Evolutionary conservation across 2,113 vertebrate species (phyloP).

Genomic region (Lepus europaeus): DNA sequence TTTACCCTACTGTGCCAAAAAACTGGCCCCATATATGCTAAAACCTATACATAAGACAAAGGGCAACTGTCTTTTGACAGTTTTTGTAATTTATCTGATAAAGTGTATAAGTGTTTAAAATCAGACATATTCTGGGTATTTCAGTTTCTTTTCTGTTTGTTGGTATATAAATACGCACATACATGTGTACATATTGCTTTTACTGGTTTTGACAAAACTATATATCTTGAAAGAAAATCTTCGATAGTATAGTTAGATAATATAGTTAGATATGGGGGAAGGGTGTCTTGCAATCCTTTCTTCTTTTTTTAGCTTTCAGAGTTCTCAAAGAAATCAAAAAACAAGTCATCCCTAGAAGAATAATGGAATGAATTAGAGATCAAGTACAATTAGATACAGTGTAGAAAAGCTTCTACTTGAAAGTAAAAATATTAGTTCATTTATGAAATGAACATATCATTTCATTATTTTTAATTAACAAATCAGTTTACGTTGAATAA

Average conservation of each 20-base stretch:
- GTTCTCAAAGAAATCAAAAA: background rate
- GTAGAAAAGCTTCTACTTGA: background rate
- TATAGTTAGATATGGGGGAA: background rate
- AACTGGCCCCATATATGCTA: background rate
- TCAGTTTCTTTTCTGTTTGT: background rate
- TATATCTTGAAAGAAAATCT: background rate
- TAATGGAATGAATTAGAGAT: background rate
- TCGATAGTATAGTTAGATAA: background rate
- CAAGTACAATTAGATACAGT: background rate
- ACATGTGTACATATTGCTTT: background rate
- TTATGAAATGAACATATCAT: conserved; percentile 10
- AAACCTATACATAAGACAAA: background rate
- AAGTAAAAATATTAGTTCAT: background rate
- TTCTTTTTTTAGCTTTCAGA: conserved; percentile 18
- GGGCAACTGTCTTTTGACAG: background rate
- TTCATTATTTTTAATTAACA: conserved; percentile 32
- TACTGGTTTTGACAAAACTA: background rate
- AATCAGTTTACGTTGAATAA: conserved; percentile 48
- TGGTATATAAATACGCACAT: background rate
- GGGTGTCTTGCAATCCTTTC: background rate
- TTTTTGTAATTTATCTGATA: background rate
- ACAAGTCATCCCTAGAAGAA: background rate
- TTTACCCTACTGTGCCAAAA: too few relatives aligned
- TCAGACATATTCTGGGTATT: background rate
- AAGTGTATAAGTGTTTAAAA: background rate